Conservation (phyloP, 2,888 invertebrate genomes). For the Stegophylla sp. region DNA sequence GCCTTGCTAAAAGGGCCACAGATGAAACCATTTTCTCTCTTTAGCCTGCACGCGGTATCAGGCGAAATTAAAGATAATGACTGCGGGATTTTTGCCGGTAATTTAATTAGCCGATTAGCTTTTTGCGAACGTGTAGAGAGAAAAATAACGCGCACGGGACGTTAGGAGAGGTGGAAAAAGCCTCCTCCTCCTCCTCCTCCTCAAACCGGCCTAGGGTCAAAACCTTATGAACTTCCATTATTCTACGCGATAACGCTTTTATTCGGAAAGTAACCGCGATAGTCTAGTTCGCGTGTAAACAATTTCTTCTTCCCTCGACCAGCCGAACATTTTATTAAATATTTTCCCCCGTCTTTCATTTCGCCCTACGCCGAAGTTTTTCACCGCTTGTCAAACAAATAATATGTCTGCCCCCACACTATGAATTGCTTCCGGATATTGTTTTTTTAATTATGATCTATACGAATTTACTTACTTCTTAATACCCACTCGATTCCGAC, state of each 20-base stretch:
- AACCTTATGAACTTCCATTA: slow-evolving; percentile 36
- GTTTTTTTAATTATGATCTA: too few relatives aligned
- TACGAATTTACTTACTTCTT: too few relatives aligned
- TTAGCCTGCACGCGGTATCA: slow-evolving; percentile 45
- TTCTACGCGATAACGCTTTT: slow-evolving; percentile 56
- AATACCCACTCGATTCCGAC: too few relatives aligned
- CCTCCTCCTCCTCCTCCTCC: background rate
- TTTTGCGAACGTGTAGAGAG: slow-evolving; percentile 30
- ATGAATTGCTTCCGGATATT: too few relatives aligned
- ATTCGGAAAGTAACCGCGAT: slow-evolving; percentile 32
- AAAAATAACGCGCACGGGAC: slow-evolving; percentile 29
- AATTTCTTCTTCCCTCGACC: slow-evolving; percentile 13
- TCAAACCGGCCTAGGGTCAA: background rate
- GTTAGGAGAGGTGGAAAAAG: background rate
- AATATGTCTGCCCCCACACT: too few relatives aligned
- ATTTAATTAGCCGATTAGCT: slow-evolving; percentile 55
- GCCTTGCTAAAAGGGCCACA: background rate
- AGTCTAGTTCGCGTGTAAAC: slow-evolving; percentile 37
- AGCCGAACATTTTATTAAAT: slow-evolving; percentile 6
- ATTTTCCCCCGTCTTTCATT: background rate
- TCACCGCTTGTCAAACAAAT: background rate
- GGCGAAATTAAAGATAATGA: slow-evolving; percentile 58
- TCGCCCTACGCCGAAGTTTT: background rate
- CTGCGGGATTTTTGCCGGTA: slow-evolving; percentile 42
- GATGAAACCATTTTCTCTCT: slow-evolving; percentile 53